A percentile compares a stretch with the other conserved stretches of the same genome.
Evolutionary conservation across 2,797 vertebrate species (phyloP).

Genomic region (Mormyrops boulengeri): DNA sequence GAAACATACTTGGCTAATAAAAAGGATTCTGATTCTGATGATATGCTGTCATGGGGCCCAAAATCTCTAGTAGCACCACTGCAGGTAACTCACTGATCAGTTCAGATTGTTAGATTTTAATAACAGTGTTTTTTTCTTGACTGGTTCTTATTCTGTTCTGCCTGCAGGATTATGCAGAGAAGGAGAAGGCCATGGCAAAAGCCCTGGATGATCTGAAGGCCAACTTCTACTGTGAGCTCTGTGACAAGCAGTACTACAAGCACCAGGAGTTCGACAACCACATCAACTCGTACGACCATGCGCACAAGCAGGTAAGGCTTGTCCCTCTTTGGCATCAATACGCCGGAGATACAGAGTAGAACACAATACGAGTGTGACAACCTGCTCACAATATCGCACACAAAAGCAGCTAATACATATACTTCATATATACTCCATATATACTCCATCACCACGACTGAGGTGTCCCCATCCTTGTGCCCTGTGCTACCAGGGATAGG

Average conservation of each 20-base stretch:
- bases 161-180: conserved; percentile 74
- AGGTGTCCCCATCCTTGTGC: neutral
- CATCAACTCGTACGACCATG: conserved; percentile 96
- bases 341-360: neutral
- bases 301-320: conserved; percentile 55
- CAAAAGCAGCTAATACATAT: neutral
- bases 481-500: neutral
- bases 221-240: conserved; percentile 91
- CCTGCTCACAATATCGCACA: neutral
- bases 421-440: neutral
- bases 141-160: conserved; percentile 3
- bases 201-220: conserved; percentile 79
- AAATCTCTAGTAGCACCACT: neutral
- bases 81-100: neutral
- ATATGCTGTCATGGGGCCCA: neutral
- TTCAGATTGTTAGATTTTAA: neutral
- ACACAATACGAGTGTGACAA: neutral
- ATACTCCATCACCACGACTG: neutral
- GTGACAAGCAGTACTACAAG: conserved; percentile 93
- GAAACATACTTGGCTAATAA: no score
- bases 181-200: conserved; percentile 75
- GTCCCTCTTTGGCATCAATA: neutral
- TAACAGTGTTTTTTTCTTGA: neutral
- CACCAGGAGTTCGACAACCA: conserved; percentile 98
- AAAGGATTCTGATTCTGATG: no score